Evolutionary conservation across 2,888 invertebrate species (phyloP), one percentile per base, ranked within the genome.

Genomic region (Augochlorella aurata): DNA sequence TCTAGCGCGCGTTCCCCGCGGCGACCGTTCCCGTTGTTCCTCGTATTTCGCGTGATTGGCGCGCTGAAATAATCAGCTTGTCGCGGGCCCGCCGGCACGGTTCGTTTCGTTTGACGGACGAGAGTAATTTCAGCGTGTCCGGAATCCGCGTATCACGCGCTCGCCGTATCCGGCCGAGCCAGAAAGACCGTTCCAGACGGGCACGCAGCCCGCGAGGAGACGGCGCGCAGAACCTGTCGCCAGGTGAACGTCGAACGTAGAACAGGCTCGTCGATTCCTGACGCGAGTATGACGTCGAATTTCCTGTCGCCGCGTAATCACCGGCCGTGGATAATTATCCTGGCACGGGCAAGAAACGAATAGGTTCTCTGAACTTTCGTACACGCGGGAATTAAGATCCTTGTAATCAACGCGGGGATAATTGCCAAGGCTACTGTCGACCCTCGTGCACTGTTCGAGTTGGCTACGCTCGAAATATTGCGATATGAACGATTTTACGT

Each of bases 1-100:
- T 82, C 54, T 45, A 14, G 9, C 38, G 54, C 77, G 77, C 74
- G 49, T 82, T 61, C 68, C 72, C 49, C 45, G 63, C 12, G 67
- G 66, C 50, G 49, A 58, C 67, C 61, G 52, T 63, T 21, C n/a
- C 38, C 84, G 81, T 75, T 74, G 68, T 80, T 81, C 45, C 16
- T 63, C 71, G 85, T 84, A 82, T 71, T 63, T 84, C 89, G 87
- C 83, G 81, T 82, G 83, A 89, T 87, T 83, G 84, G 84, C 83
- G 77, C 83, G 80, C 73, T 87, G 85, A 87, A 87, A 84, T 86
- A 82, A 87, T 87, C 84, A 81, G 82, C 82, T 81, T 83, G 82
- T 83, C 79, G 79, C 79, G 38, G 63, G 76, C 82, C 80, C 83
- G 86, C 72, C 63, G 63, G 87, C 65, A 79, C 84, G 83, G 75